Conservation (phyloP, 2,888 invertebrate genomes). For the Thelaira solivaga region DNA sequence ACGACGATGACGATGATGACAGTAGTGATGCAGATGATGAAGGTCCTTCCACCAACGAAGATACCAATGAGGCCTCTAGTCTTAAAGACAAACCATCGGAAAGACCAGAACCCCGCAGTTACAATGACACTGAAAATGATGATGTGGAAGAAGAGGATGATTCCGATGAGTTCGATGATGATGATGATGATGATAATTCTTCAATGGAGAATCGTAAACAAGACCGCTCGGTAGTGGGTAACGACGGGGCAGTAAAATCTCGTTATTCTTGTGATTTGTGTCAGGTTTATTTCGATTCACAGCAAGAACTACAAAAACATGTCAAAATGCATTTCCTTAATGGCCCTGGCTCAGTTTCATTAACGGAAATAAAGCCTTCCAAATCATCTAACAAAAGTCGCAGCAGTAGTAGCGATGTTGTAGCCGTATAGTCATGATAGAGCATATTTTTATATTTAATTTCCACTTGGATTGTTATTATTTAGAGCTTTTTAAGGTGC, state of each 20-base stretch:
- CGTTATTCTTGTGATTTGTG: constrained; percentile 76
- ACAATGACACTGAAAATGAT: constrained; percentile 58
- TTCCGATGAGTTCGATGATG: constrained; percentile 61
- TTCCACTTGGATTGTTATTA: constrained; percentile 23
- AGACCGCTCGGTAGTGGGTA: not conserved
- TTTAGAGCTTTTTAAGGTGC: constrained; percentile 21
- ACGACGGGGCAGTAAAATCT: constrained; percentile 64
- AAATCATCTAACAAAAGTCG: constrained; percentile 63
- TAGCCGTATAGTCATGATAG: constrained; percentile 63
- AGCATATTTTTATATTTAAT: constrained; percentile 36
- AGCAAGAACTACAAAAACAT: constrained; percentile 75
- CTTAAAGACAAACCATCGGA: constrained; percentile 32
- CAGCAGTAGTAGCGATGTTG: constrained; percentile 64
- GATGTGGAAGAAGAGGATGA: constrained; percentile 61
- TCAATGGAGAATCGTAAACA: constrained; percentile 65
- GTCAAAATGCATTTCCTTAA: constrained; percentile 77
- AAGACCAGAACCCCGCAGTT: constrained; percentile 32
- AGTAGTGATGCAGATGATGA: constrained; percentile 64
- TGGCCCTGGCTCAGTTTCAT: constrained; percentile 72
- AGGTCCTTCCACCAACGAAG: constrained; percentile 53
- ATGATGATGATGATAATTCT: constrained; percentile 61
- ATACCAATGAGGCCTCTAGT: constrained; percentile 40
- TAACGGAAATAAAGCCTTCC: constrained; percentile 68
- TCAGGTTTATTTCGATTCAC: constrained; percentile 75
- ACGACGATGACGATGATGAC: constrained; percentile 60